These are phyloP conservation scores for Drosophila orena DNA, from an alignment of 1,140 invertebrate species.

Conservation along the genomic window DNA sequence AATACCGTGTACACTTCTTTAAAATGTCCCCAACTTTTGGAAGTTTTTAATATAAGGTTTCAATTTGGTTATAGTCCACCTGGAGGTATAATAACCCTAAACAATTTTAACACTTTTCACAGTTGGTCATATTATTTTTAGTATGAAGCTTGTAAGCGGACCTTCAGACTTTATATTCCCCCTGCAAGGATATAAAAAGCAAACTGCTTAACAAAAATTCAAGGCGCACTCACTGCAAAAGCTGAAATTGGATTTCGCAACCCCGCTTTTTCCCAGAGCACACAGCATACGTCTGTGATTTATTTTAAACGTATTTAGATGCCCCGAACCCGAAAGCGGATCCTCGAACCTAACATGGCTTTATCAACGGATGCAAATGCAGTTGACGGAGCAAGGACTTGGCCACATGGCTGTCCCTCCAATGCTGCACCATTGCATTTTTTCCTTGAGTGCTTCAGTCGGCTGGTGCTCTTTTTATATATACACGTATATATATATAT, in stretches of 20 bases:
- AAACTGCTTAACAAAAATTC: conserved; percentile 68
- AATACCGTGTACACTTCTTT: background rate
- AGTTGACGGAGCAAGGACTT: conserved; percentile 64
- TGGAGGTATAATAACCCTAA: background rate
- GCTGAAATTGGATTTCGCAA: conserved; percentile 69
- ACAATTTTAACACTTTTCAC: background rate
- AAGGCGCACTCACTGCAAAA: conserved; percentile 37
- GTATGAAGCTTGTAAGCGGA: background rate
- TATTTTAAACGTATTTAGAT: conserved; percentile 63
- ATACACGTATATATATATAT: background rate
- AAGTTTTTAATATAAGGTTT: no score
- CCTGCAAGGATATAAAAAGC: conserved; percentile 16
- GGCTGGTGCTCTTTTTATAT: conserved; percentile 1
- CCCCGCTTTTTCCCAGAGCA: conserved; percentile 19
- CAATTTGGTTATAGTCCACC: no score
- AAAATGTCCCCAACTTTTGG: no score
- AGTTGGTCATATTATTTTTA: background rate
- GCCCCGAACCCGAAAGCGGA: conserved; percentile 20
- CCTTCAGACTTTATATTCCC: background rate
- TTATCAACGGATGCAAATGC: conserved; percentile 79
- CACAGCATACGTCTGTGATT: conserved; percentile 62
- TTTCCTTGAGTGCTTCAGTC: conserved; percentile 58
- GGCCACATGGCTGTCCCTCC: conserved; percentile 11
- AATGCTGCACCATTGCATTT: conserved; percentile 51
- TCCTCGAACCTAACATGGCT: conserved; percentile 54